phyloP scores from a whole-genome alignment of 2,113 vertebrate genomes.

The Rousettus leschenaultii region DNA sequence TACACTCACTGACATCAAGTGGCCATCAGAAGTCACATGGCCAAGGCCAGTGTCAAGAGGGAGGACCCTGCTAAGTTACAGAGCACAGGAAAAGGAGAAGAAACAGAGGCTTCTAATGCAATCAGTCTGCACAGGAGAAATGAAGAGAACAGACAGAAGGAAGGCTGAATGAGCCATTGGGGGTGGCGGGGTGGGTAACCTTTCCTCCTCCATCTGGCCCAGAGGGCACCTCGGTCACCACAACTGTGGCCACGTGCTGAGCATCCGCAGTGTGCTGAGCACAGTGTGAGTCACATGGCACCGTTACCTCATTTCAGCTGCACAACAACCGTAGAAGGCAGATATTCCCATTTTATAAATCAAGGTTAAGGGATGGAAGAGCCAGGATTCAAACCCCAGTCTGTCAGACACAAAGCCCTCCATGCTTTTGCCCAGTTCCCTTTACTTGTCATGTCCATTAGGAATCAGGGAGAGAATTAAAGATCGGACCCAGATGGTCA shows the following conservation, averaged over 20 bases:
- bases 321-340: background rate
- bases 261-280: too few relatives aligned
- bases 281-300: too few relatives aligned
- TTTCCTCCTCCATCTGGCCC: background rate
- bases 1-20: background rate
- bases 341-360: background rate
- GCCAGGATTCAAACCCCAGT: background rate
- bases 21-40: too few relatives aligned
- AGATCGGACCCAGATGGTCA: background rate
- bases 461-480: background rate
- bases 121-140: background rate
- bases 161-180: rapidly evolving
- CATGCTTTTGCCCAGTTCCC: background rate
- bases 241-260: background rate
- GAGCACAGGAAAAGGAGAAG: background rate
- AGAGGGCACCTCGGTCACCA: background rate
- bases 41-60: background rate
- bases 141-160: background rate
- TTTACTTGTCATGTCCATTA: background rate
- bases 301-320: background rate
- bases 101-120: background rate
- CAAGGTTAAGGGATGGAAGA: background rate
- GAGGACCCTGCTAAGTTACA: background rate
- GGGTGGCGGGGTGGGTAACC: too few relatives aligned
- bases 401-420: background rate